Base-by-base conservation (phyloP, 2,113 vertebrate genomes). In the Salvelinus sp. region DNA sequence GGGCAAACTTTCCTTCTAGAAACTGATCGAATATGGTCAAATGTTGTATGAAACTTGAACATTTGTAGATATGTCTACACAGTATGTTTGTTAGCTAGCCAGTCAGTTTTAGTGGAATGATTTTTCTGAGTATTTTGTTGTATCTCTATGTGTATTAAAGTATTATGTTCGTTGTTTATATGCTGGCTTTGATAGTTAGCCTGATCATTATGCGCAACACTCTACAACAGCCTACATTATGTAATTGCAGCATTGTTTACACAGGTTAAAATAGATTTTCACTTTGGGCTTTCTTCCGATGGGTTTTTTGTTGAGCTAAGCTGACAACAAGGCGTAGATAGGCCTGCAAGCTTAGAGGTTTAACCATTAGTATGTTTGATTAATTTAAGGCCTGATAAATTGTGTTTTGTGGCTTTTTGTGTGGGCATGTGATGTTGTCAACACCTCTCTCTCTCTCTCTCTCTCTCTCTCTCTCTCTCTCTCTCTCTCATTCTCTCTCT, bases 181-280 rank as follows among this genome's bases (percentile, higher is more conserved):
- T 33, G 18, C 75, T 63, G 30, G 68, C 33, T 73, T 69, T 71
- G 63, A 27, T 50, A 73, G 60, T 73, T 9, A 69, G 28, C 73
- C 79, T 82, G 84, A 81, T 82, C 84, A 65, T 68, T 82, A 75
- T 50, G 28, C 77, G 82, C 82, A 72, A 72, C 83, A 71, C 71
- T 62, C 68, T 72, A 10, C 38, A 44, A 44, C 38, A 44, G 38
- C 9, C 38, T 44, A 4, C 75, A 18, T 92, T 92, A 88, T 75
- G 30, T 90, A 91, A 92, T 82, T 9, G 72, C 80, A 57, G 76
- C 82, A 77, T 78, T 88, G 89, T 90, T 77, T 47, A 66, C 82
- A 78, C 86, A 87, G 86, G 82, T 86, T 69, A 66, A 78, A 85
- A 90, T 89, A 81, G 90, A 91, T 90, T 89, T 85, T 74, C 77